Conservation (phyloP, 2,113 vertebrate species). For the Oreochromis niloticus region DNA sequence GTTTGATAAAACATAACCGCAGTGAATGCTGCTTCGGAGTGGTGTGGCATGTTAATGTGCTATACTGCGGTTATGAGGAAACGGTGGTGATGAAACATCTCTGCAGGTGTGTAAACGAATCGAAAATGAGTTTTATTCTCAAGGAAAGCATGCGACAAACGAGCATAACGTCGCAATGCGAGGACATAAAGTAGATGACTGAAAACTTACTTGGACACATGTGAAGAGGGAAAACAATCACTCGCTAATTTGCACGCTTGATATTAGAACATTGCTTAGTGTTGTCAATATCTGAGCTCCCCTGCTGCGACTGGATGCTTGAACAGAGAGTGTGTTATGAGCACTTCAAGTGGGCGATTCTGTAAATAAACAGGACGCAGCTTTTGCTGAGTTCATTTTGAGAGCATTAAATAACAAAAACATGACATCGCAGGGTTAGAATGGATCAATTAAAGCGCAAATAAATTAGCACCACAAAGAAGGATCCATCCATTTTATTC, state of each 20-base stretch:
- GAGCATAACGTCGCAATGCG: neutral
- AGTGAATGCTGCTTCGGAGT: neutral
- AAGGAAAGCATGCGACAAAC: neutral
- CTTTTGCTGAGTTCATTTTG: neutral
- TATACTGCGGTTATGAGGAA: neutral
- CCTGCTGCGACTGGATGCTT: neutral
- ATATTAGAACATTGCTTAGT: neutral
- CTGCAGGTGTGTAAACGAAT: neutral
- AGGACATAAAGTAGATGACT: neutral
- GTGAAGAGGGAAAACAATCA: neutral
- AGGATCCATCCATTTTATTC: neutral
- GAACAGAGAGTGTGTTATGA: neutral
- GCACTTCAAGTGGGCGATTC: neutral
- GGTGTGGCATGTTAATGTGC: neutral
- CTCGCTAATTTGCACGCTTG: neutral
- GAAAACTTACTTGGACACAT: neutral
- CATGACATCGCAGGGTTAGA: neutral
- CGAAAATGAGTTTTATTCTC: neutral
- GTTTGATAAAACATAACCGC: conserved; percentile 9
- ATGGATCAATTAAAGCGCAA: neutral
- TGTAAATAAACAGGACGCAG: conserved; percentile 2
- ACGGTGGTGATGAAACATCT: neutral
- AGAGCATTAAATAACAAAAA: neutral
- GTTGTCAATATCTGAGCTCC: conserved; percentile 32
- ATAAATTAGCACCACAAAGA: neutral